Base-by-base conservation (phyloP, 2,113 vertebrate species). In the Nestor notabilis region DNA sequence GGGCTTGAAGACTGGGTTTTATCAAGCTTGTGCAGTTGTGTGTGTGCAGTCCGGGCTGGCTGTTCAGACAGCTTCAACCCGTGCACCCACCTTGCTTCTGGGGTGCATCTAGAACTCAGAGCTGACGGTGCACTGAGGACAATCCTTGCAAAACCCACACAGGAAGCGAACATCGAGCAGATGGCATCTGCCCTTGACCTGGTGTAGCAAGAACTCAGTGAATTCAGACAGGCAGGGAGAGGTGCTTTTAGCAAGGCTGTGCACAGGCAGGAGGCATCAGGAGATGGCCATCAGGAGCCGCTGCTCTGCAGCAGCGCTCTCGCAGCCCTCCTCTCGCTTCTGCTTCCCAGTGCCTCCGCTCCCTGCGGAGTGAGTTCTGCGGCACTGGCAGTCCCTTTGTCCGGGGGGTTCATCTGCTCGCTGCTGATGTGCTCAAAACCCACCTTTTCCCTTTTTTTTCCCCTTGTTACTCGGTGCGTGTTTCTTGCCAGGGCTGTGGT, bases 21-120 rank as follows among this genome's bases (percentile, higher is more conserved):
- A 39, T 49, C 15, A 14, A 6, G 35, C 41, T 68, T 25, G 6
- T 35, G n/a, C 35, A 13, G 27, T 31, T 16, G 23, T 25, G 19
- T 53, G 25, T 52, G 39, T 43, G n/a, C 63, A 28, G 44, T 14
- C 9, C 2, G 2, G 31, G 27, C 18, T 31, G 58, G 14, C 28
- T 2, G 2, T 25, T 63, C 17, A 16, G 24, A 15, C 21, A 56
- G 49, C 43, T 39, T 63, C 37, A 23, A 31, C 27, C 46, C 15
- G 7, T 1, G 0, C 5, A 10, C 41, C 13, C 53, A 6, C 6
- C 0, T 5, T 46, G 68, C 39, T 60, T 29, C 60, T 60, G 24
- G 19, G 21, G 2, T 20, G 21, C 33, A 33, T 44, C 19, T 0
- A 2, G 10, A 21, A 15, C 23, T 21, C 0, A 12, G 33, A 55